Conservation (phyloP, 2,797 vertebrate species). For the Rallus crepitans region DNA sequence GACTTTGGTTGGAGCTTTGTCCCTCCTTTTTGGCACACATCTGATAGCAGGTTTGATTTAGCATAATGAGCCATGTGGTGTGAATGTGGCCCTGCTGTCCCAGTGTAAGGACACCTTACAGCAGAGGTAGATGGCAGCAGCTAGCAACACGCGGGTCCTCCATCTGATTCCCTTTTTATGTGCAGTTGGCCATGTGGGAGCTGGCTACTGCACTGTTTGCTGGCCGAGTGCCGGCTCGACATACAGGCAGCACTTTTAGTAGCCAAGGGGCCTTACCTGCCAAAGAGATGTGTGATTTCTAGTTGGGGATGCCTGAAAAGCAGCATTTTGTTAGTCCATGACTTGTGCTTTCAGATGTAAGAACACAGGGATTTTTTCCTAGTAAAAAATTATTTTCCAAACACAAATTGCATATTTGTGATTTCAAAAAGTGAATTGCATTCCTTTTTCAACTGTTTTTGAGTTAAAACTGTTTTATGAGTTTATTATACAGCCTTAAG, state of each 20-base stretch:
- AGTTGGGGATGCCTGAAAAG: background rate
- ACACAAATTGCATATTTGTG: fast-evolving
- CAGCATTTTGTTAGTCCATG: fast-evolving
- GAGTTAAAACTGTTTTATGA: background rate
- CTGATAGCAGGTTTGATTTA: background rate
- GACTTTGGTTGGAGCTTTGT: background rate
- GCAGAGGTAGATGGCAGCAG: background rate
- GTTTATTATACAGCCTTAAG: background rate
- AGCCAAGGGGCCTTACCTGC: background rate
- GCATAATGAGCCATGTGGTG: background rate
- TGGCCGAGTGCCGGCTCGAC: background rate
- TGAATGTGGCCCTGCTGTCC: background rate
- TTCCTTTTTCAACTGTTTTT: background rate
- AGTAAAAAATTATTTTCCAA: background rate
- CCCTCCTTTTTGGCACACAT: background rate
- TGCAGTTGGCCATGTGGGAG: background rate
- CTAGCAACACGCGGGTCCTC: background rate
- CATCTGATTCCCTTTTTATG: background rate
- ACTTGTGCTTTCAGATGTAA: background rate
- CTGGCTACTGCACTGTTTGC: background rate
- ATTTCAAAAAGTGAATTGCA: background rate
- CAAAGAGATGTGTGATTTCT: background rate
- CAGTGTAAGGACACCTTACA: background rate
- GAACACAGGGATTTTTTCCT: background rate
- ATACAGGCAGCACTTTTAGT: background rate